A percentile compares a stretch with the other conserved stretches of the same genome.
These are phyloP conservation scores for Axis porcinus DNA, from an alignment of 2,113 vertebrate genomes.

Conservation along the genomic window DNA sequence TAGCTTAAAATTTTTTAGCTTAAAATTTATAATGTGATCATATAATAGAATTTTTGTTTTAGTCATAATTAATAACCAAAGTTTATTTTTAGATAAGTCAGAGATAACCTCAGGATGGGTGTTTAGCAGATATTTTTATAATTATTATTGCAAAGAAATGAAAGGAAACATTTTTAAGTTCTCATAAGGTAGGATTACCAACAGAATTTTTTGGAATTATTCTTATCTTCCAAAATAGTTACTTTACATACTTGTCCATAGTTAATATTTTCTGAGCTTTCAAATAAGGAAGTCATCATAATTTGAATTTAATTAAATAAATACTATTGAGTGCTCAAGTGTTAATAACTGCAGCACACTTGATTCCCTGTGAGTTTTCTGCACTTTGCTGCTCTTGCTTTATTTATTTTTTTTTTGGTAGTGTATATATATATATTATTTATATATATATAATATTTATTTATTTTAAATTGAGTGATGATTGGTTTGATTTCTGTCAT, in stretches of 20 bases:
- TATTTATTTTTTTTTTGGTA: not conserved
- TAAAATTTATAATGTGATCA: not conserved
- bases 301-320: constrained; percentile 42
- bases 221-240: not conserved
- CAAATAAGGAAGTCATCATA: not conserved
- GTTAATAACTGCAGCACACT: not conserved
- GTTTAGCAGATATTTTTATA: not conserved
- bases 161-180: not conserved
- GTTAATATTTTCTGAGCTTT: not conserved
- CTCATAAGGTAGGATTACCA: not conserved
- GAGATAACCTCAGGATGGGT: not conserved
- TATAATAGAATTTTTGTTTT: not conserved
- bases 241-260: not conserved
- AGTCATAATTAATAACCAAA: not conserved
- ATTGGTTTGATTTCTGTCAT: not conserved
- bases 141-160: not conserved
- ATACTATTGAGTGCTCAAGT: not conserved
- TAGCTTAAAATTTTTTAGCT: not conserved
- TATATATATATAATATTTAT: not conserved
- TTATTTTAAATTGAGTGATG: not conserved
- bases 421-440: not conserved
- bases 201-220: not conserved
- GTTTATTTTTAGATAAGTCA: not conserved
- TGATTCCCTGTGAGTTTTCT: not conserved
- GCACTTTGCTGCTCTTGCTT: not conserved